Evolutionary conservation across 2,797 vertebrate species (phyloP), one percentile per base, ranked within the genome.

Genomic region (Siniperca undulata): DNA sequence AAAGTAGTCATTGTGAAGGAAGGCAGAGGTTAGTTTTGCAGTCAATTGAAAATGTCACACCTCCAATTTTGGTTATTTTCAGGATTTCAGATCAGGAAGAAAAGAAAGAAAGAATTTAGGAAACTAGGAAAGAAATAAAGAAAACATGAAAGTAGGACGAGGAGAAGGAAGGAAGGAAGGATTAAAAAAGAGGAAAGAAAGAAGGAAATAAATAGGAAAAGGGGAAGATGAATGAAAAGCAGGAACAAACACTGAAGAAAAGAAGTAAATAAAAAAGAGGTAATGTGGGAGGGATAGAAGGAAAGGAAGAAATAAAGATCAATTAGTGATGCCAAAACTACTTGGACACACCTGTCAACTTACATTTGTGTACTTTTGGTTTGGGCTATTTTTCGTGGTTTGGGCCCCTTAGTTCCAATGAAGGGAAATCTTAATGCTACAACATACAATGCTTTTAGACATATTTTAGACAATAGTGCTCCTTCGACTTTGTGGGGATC

Each of bases 1-100:
- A n/a, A 55, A 62, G 44, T 14, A 22, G 44, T 50, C 6, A 77
- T 5, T 12, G 10, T 11, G 3, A 60, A 19, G 42, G 12, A 66
- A 72, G 50, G 40, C 58, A 70, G 53, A n/a, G n/a, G 52, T 44
- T 68, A 36, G 36, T 61, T 80, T 30, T 58, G 20, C 11, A 27
- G 59, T 38, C 22, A 27, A 17, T 3, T 55, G 12, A 10, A 81
- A 50, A 55, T 77, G 11, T 65, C 14, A 27, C n/a, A 20, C 24
- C 3, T 11, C 30, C 19, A 40, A 22, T 48, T 56, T 48, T 40
- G 53, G 22, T 34, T 67, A 22, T 55, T 62, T 56, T 67, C 19
- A 24, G 14, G 50, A 46, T 53, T 44, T 59, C 2, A 58, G 0
- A n/a, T 70, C 17, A 65, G 44, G 14, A 42, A 34, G 19, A 24